Evolutionary conservation across 2,113 vertebrate species (phyloP), one percentile per base, ranked within the genome.

Genomic region (Phalacrocorax brasilianus): DNA sequence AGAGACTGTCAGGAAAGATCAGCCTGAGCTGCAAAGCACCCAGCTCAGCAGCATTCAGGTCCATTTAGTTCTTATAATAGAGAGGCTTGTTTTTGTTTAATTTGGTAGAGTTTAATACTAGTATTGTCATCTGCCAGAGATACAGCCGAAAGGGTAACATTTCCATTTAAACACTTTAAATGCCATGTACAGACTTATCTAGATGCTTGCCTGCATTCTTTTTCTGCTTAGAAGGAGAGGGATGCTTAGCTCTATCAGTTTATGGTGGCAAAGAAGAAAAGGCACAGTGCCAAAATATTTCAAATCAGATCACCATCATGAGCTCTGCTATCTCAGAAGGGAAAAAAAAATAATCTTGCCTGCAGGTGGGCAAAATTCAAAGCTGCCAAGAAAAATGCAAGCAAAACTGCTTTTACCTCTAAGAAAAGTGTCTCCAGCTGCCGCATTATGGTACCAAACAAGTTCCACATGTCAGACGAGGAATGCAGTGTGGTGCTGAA

Each of bases 341-440:
- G 59, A 5, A 80, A 91, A 87, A 92, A 89, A 88, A 75, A 62
- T 86, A 96, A 85, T 85, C 63, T 85, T 94, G 73, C 85, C 70
- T 93, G 93, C 94, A 97, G 95, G 94, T 96, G 92, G 91, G 92
- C 47, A 96, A 97, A 94, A 95, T 93, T 89, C 95, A 96, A 11
- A 50, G 28, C 56, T 92, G 93, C 91, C 88, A 95, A 94, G 80
- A 95, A 95, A 96, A 97, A 91, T 49, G 87, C 73, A 95, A 96
- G 73, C 72, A 96, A 96, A 95, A 94, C 89, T 95, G 70, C 49
- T 85, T 96, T 92, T 95, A 92, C 82, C 32, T 95, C 81, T 78
- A 88, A 67, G 65, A 89, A 93, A 96, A 93, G 88, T 95, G 90
- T 96, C 91, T 96, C 94, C 95, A 97, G 94, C 95, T 97, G 96